These are phyloP conservation scores for Isichthys henryi DNA, from an alignment of 2,113 vertebrate species.

Conservation along the genomic window DNA sequence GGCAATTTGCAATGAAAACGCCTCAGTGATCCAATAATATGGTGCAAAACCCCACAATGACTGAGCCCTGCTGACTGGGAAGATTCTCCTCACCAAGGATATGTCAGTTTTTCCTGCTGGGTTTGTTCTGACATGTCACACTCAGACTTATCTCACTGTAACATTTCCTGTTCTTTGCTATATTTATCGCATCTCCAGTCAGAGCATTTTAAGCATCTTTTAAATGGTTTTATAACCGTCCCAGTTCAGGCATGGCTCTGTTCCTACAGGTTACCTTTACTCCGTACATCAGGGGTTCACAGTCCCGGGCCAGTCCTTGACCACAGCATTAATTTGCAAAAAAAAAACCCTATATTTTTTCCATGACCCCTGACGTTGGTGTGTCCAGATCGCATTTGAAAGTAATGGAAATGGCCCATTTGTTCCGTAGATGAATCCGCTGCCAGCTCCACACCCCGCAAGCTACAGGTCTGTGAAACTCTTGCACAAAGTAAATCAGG, in stretches of 20 bases:
- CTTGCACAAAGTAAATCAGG: too few species aligned
- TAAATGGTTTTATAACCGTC: neutral
- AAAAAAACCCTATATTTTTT: neutral
- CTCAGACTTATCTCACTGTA: neutral
- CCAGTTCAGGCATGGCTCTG: neutral
- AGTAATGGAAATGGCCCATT: too few species aligned
- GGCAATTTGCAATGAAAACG: neutral
- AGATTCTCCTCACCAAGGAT: neutral
- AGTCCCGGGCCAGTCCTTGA: too few species aligned
- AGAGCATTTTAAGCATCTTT: neutral
- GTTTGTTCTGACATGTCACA: neutral
- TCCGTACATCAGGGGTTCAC: neutral
- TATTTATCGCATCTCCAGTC: neutral
- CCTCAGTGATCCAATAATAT: neutral
- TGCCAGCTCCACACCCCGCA: too few species aligned
- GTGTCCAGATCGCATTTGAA: too few species aligned
- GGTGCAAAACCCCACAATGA: neutral
- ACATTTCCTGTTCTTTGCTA: neutral
- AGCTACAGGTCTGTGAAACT: too few species aligned
- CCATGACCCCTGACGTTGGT: too few species aligned
- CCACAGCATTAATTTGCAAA: neutral
- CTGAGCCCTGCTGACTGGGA: neutral
- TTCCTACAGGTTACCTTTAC: neutral
- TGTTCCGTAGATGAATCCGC: too few species aligned
- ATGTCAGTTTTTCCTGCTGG: neutral